Base-by-base conservation (phyloP, 2,888 invertebrate genomes). In the Hydraecia micacea region DNA sequence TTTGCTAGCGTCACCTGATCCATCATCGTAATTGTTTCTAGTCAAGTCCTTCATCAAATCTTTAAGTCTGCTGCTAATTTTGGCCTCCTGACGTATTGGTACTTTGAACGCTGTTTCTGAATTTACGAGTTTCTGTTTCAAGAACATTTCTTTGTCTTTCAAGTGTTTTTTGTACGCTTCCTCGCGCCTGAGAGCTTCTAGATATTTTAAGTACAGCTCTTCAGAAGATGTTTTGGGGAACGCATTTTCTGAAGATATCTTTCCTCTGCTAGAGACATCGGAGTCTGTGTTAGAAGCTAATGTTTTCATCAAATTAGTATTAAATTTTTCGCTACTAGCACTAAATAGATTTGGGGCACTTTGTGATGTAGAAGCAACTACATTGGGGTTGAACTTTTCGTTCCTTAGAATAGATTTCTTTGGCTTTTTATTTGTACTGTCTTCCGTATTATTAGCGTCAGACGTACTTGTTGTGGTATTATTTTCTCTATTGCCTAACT, bases 1-100 rank as follows among this genome's bases (percentile, higher is more conserved):
- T 89, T 95, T 96, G 88, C 95, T 95, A n/a, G 96, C 96, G 89
- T 97, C 97, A 13, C 97, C 97, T 13, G 96, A 96, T 32, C 96
- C 96, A 88, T 96, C 95, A 76, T 95, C 94, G 87, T 95, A 95
- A 78, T 96, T 96, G 83, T 96, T 96, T 84, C 94, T 92, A n/a
- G 95, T 94, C 74, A 97, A 92, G 88, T 97, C 97, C 88, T 96
- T 95, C 81, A 96, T 93, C 66, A 97, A 89, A 78, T 95, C 93
- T 84, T 95, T 94, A 28, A 96, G 87, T 89, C 91, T 93, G 74
- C 88, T 93, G 80, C 91, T 93, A 25, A 91, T 85, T 84, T 93
- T 94, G 15, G 84, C 65, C 60, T 93, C 92, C 49, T 91, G 79
- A 60, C 89, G 88, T 42, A 84, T 73, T 36, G 92, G 88, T 36